phyloP scores from a whole-genome alignment of 2,797 vertebrate species.

The Periparus ater region DNA sequence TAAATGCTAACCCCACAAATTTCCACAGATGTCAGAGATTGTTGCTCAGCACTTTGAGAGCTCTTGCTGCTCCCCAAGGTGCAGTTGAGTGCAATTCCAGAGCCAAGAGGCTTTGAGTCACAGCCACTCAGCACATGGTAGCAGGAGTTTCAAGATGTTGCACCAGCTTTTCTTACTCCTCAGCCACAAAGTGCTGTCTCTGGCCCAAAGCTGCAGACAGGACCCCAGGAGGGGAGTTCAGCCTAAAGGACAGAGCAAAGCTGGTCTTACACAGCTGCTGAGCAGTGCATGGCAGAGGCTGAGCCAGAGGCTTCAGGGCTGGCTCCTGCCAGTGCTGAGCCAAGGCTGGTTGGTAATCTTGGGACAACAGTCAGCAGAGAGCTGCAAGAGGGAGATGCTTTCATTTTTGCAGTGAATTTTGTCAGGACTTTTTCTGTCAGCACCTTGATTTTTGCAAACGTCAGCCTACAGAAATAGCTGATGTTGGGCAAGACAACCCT shows the following conservation, averaged over 20 bases:
- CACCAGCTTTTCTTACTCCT: background rate
- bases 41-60: background rate
- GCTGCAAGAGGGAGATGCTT: background rate
- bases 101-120: constrained; percentile 44
- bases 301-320: background rate
- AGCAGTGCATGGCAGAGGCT: background rate
- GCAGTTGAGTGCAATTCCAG: background rate
- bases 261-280: background rate
- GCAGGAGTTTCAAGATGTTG: background rate
- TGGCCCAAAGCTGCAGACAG: background rate
- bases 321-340: background rate
- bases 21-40: background rate
- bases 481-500: background rate
- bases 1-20: background rate
- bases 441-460: background rate
- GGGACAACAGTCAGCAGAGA: background rate
- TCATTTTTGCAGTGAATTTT: background rate
- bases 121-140: background rate
- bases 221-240: background rate
- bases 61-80: background rate
- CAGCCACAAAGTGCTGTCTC: background rate
- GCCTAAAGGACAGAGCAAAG: background rate
- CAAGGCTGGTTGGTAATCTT: background rate
- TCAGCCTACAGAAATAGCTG: constrained; percentile 17
- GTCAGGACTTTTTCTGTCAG: constrained; percentile 23